phyloP scores from a whole-genome alignment of 2,797 vertebrate genomes.

The Sebastes kiyomatsui region DNA sequence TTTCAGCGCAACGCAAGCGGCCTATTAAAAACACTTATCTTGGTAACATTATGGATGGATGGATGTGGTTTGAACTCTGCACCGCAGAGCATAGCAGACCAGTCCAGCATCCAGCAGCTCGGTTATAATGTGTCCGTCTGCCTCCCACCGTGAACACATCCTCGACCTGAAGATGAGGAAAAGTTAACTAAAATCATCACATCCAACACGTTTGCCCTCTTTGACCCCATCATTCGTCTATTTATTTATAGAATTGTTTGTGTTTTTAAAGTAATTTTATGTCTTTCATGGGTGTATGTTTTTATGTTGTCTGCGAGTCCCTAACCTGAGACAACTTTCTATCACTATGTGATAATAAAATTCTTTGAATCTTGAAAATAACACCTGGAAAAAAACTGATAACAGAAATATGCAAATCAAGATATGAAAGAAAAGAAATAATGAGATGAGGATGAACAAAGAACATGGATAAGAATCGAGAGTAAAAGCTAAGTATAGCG shows the following conservation, averaged over 20 bases:
- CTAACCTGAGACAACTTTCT: too few species aligned
- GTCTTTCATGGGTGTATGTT: too few species aligned
- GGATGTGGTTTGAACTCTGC: neutral
- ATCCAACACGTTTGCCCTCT: neutral
- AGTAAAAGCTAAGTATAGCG: neutral
- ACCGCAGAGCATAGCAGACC: neutral
- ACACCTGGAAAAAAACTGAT: neutral
- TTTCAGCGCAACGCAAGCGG: constrained; percentile 40
- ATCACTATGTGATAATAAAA: too few species aligned
- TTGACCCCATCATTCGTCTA: too few species aligned
- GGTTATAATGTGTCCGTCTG: neutral
- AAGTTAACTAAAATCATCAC: constrained; percentile 24
- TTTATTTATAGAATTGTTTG: too few species aligned
- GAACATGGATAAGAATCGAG: neutral
- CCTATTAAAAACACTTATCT: constrained; percentile 52
- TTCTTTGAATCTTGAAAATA: neutral
- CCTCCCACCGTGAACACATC: constrained; percentile 21
- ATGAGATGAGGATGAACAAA: neutral
- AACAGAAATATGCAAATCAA: neutral
- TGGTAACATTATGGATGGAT: constrained; percentile 32
- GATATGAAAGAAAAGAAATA: neutral
- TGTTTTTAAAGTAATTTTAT: too few species aligned
- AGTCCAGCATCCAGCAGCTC: neutral
- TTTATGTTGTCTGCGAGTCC: too few species aligned
- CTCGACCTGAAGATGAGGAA: neutral